phyloP scores from a whole-genome alignment of 2,797 vertebrate genomes.

The Etheostoma perlongum region DNA sequence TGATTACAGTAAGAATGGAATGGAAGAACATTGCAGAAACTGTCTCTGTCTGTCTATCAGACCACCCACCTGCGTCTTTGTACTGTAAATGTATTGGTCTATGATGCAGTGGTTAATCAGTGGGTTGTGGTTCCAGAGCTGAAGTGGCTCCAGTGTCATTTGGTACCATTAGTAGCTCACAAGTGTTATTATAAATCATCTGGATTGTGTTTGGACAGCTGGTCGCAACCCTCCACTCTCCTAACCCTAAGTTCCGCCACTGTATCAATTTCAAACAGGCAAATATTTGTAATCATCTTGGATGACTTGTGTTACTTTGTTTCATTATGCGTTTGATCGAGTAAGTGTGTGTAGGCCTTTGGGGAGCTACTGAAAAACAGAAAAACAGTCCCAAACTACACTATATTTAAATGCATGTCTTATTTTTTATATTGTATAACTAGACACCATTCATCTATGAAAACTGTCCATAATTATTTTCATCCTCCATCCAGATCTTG shows the following conservation, averaged over 20 bases:
- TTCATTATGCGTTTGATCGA: slow-evolving; percentile 31
- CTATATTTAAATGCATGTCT: background rate
- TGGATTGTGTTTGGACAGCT: slow-evolving; percentile 77
- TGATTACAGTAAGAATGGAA: background rate
- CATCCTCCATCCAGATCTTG: background rate
- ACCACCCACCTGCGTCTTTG: slow-evolving; percentile 48
- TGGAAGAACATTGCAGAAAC: background rate
- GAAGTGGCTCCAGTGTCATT: slow-evolving; percentile 47
- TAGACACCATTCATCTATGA: background rate
- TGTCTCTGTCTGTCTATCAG: slow-evolving; percentile 17
- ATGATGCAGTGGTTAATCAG: slow-evolving; percentile 42
- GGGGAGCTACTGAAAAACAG: background rate
- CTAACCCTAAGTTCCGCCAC: slow-evolving; percentile 3
- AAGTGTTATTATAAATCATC: slow-evolving; percentile 75
- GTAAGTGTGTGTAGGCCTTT: background rate
- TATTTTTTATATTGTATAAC: background rate
- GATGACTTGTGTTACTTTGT: slow-evolving; percentile 23
- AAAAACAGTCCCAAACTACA: background rate
- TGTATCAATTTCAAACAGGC: slow-evolving; percentile 40
- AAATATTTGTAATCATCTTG: slow-evolving; percentile 45
- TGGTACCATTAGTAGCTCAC: slow-evolving; percentile 52
- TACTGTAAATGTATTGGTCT: slow-evolving; percentile 41
- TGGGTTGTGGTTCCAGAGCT: slow-evolving; percentile 21
- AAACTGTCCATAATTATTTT: background rate
- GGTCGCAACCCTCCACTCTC: slow-evolving; percentile 44